Base-by-base conservation (phyloP, 1,140 invertebrate species). In the Plodia interpunctella region DNA sequence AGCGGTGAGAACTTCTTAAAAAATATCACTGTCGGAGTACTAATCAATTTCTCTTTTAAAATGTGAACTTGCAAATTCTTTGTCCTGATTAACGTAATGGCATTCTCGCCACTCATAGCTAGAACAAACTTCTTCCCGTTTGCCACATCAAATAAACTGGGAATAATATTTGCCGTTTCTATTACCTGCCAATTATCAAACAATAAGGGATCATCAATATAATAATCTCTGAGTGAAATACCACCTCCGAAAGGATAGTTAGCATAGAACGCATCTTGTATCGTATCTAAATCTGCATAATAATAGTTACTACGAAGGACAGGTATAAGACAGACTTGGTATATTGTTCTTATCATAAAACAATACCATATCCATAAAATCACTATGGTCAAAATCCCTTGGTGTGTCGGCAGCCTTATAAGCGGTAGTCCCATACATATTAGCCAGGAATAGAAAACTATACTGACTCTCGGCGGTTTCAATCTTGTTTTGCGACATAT, bases 1-100 rank as follows among this genome's bases (percentile, higher is more conserved):
- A 87, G 60, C 19, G 78, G 78, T 8, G 84, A 87, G 59, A 66
- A 84, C 61, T 81, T 85, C 55, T 87, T 87, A 30, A 85, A 86
- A 68, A 78, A 86, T 74, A 87, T 63, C 6, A 72, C 70, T 0
- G 74, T 63, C 1, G 78, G 81, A 53, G 66, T 76, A 17, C 15
- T 66, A n/a, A 73, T 50, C 11, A 87, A 63, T 59, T 55, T 70
- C 59, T 76, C 55, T 9, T 70, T 68, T 49, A 86, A 58, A 38
- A 78, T 73, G 20, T 79, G 72, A 15, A 82, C 50, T 5, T 64
- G 69, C 44, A 66, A 59, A 11, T 69, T 71, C 2, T 69, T 62
- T 35, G 68, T 56, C 54, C 58, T 70, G 49, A 78, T 62, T 60
- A 74, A 71, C 4, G 59, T 35, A 54, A 66, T 67, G 9, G 70